Percentiles rank a stretch among this genome's conserved stretches.
These are phyloP conservation scores for Sciurus carolinensis DNA, from an alignment of 2,797 vertebrate species.

Conservation along the genomic window DNA sequence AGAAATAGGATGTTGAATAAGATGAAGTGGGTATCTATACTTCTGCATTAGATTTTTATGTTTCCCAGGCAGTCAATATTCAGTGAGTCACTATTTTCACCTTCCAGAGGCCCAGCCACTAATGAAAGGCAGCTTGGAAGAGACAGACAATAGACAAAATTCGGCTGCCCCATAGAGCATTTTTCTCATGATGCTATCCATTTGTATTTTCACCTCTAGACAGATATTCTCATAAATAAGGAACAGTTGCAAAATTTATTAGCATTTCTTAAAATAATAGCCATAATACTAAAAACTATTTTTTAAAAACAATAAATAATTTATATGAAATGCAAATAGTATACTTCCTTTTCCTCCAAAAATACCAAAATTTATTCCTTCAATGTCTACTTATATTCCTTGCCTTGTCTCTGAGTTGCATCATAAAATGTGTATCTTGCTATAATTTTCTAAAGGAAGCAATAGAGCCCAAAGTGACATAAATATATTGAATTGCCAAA, in stretches of 20 bases:
- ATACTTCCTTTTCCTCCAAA: not conserved
- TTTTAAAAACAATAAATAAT: conserved; percentile 22
- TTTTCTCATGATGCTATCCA: not conserved
- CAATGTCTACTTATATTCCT: not conserved
- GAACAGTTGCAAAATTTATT: not conserved
- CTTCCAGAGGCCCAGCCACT: not conserved
- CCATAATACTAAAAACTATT: conserved; percentile 33
- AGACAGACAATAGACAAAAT: conserved; percentile 69
- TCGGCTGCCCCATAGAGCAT: conserved; percentile 12
- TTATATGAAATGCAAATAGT: not conserved
- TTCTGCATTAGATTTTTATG: not conserved
- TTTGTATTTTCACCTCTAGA: not conserved
- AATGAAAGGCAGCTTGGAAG: conserved; percentile 61
- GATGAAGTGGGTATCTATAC: not conserved
- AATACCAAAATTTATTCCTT: not conserved
- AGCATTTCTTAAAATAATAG: not conserved
- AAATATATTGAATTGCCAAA: conserved; percentile 62
- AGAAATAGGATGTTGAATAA: not conserved
- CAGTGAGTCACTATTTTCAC: not conserved
- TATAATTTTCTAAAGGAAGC: conserved; percentile 54
- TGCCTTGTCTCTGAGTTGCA: not conserved
- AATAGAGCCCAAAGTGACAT: not conserved
- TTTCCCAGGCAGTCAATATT: conserved; percentile 39
- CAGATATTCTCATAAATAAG: not conserved
- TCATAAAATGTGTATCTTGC: not conserved